Conservation (phyloP, 1,140 invertebrate genomes). For the Lasioglossum albipes region DNA sequence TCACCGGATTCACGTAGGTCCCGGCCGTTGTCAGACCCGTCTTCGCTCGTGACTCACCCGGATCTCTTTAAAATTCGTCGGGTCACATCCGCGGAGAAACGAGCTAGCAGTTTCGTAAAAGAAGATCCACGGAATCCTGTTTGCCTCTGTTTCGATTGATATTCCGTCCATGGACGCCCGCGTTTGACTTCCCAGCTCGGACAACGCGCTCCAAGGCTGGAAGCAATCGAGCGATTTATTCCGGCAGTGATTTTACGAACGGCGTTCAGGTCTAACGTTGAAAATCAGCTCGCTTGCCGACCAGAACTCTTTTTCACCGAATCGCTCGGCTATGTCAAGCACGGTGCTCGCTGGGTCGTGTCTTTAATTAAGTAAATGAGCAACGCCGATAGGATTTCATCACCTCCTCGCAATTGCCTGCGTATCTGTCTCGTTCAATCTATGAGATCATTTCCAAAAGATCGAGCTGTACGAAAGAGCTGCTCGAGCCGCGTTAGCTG, state of each 20-base stretch:
- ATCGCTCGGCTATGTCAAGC: background rate
- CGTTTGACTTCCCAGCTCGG: conserved; percentile 7
- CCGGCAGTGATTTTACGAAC: background rate
- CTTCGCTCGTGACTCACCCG: conserved; percentile 36
- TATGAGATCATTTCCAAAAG: background rate
- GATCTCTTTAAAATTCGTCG: conserved; percentile 31
- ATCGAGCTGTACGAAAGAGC: background rate
- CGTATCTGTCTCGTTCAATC: background rate
- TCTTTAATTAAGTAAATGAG: background rate
- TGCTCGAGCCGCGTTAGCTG: background rate
- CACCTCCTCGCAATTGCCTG: background rate
- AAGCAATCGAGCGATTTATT: background rate
- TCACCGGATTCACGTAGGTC: conserved; percentile 41
- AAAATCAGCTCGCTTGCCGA: background rate
- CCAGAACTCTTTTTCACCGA: background rate
- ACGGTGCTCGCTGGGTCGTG: background rate
- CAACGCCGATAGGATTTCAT: background rate
- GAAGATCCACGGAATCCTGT: conserved; percentile 10
- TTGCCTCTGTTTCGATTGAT: background rate
- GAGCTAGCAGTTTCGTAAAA: conserved; percentile 16
- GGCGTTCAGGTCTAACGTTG: background rate
- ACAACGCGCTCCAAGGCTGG: background rate
- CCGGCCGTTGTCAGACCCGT: background rate
- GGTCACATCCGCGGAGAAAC: conserved; percentile 15
- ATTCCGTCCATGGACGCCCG: background rate